These are phyloP conservation scores for Eristalis arbustorum DNA, from an alignment of 2,888 invertebrate species.

Conservation along the genomic window DNA sequence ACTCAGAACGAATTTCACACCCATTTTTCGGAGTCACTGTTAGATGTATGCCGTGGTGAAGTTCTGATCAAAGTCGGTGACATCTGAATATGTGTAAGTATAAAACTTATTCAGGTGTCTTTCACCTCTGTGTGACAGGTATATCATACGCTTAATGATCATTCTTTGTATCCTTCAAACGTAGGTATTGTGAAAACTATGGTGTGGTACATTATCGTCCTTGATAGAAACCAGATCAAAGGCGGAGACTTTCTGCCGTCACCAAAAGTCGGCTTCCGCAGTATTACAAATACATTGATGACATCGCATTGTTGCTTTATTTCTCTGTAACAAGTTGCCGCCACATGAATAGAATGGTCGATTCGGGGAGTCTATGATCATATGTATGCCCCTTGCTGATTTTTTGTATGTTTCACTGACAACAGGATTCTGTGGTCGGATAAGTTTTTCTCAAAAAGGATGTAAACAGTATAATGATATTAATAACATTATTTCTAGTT, in stretches of 20 bases:
- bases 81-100: not conserved
- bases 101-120: not conserved
- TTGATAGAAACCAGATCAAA: not conserved
- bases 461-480: no score
- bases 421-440: not conserved
- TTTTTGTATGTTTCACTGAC: not conserved
- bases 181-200: not conserved
- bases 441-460: not conserved
- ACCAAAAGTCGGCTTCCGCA: not conserved
- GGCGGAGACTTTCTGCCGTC: not conserved
- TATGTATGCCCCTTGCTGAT: not conserved
- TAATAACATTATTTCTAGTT: no score
- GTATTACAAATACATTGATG: not conserved
- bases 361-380: not conserved
- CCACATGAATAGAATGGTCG: not conserved
- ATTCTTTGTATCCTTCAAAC: not conserved
- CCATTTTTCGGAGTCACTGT: constrained; percentile 45
- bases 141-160: constrained; percentile 68
- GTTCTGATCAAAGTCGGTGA: constrained; percentile 60
- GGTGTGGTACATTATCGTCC: not conserved
- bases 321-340: not conserved
- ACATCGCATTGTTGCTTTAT: not conserved
- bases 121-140: constrained; percentile 49
- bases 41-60: constrained; percentile 40
- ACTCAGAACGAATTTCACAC: constrained; percentile 60